phyloP scores from a whole-genome alignment of 2,113 vertebrate genomes.

The Hemichromis elongatus region DNA sequence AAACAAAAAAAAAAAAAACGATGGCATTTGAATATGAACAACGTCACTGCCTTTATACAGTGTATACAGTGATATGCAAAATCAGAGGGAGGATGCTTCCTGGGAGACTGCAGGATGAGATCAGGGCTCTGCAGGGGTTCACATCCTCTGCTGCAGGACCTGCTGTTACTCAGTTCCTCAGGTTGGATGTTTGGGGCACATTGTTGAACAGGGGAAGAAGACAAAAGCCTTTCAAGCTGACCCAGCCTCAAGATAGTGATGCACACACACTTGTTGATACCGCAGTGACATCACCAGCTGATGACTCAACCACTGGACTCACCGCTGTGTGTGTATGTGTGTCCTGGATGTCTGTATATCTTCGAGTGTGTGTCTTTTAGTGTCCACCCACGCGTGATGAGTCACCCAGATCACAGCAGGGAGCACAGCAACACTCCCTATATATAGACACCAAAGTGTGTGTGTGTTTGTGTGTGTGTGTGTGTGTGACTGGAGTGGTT shows the following conservation, averaged over 20 bases:
- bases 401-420: constrained; percentile 48
- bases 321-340: not conserved
- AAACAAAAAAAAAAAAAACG: not conserved
- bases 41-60: not conserved
- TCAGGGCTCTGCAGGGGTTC: not conserved
- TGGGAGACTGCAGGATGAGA: not conserved
- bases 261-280: constrained; percentile 4
- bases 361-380: constrained; percentile 21
- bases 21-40: not conserved
- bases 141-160: not conserved
- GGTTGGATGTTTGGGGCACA: not conserved
- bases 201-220: not conserved
- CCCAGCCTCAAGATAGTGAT: not conserved
- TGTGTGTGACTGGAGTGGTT: not conserved
- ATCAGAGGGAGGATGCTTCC: not conserved
- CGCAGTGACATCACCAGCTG: constrained; percentile 52
- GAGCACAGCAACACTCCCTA: constrained; percentile 52
- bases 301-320: constrained; percentile 64
- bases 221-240: not conserved
- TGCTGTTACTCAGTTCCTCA: not conserved
- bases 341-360: not conserved
- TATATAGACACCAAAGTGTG: constrained; percentile 34
- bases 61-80: not conserved
- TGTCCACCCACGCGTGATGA: constrained; percentile 65
- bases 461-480: not conserved